Conservation (phyloP, 2,113 vertebrate genomes). For the Trematomus loennbergii region DNA sequence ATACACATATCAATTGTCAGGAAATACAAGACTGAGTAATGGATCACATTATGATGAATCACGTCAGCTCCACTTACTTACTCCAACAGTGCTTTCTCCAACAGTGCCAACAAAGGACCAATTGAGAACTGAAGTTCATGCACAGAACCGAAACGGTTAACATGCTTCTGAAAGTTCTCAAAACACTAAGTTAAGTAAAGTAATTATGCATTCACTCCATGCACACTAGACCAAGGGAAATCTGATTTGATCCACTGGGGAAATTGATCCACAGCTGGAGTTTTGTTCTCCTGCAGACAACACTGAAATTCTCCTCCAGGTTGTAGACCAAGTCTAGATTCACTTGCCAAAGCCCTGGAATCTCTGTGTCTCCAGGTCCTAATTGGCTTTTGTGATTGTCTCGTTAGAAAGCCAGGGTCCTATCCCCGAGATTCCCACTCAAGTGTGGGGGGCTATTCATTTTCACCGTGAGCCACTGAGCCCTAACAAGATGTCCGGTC, state of each 20-base stretch:
- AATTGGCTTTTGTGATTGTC: conserved; percentile 87
- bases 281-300: conserved; percentile 71
- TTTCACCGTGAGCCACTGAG: conserved; percentile 74
- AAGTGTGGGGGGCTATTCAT: conserved; percentile 75
- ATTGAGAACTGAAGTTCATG: background rate
- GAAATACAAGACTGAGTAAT: background rate
- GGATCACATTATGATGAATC: background rate
- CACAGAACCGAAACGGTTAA: conserved; percentile 8
- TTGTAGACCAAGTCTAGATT: conserved; percentile 71
- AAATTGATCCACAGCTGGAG: conserved; percentile 75
- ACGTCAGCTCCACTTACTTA: background rate
- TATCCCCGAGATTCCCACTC: conserved; percentile 77
- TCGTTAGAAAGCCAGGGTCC: conserved; percentile 78
- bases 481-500: conserved; percentile 79
- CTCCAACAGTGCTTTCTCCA: background rate
- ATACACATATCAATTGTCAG: background rate
- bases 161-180: conserved; percentile 57
- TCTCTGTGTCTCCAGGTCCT: conserved; percentile 77
- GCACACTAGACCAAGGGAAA: conserved; percentile 75
- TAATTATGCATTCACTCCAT: conserved; percentile 78
- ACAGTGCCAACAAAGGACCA: background rate
- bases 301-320: conserved; percentile 65
- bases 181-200: conserved; percentile 58
- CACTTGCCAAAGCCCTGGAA: conserved; percentile 72
- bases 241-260: conserved; percentile 73